phyloP scores from a whole-genome alignment of 2,797 vertebrate species.

The Odontamblyopus lacepedii region DNA sequence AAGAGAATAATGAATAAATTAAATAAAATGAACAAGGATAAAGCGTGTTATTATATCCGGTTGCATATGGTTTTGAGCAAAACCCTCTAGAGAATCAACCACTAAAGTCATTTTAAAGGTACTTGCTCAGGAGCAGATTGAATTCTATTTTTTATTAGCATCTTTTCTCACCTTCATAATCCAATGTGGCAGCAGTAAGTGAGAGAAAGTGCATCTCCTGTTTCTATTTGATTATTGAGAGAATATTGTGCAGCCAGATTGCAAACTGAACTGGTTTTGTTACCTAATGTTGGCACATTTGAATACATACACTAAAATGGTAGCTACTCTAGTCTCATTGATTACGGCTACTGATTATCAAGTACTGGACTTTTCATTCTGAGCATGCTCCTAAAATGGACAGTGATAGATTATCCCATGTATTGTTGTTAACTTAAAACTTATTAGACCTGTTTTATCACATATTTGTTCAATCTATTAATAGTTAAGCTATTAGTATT shows the following conservation, averaged over 20 bases:
- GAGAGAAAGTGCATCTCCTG: not conserved
- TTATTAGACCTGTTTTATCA: no score
- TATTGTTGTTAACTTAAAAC: not conserved
- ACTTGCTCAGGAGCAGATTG: not conserved
- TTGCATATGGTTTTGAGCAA: conserved; percentile 2
- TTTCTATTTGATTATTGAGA: conserved; percentile 2
- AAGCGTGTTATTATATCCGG: not conserved
- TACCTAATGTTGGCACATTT: not conserved
- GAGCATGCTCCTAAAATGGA: not conserved
- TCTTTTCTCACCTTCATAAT: not conserved
- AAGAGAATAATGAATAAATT: not conserved
- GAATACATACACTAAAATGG: not conserved
- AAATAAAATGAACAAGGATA: conserved; percentile 2
- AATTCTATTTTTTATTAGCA: conserved; percentile 8
- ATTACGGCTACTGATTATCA: not conserved
- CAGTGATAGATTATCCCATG: conserved; percentile 1
- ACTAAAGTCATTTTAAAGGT: not conserved
- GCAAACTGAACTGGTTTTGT: not conserved
- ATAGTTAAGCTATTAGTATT: no score
- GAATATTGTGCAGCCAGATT: not conserved
- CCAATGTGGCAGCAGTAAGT: not conserved
- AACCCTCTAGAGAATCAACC: not conserved
- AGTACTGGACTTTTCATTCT: not conserved
- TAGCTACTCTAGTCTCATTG: not conserved
- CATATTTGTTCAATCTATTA: no score